Evolutionary conservation across 2,113 vertebrate genomes (phyloP).

Genomic region (Pao palembangensis): DNA sequence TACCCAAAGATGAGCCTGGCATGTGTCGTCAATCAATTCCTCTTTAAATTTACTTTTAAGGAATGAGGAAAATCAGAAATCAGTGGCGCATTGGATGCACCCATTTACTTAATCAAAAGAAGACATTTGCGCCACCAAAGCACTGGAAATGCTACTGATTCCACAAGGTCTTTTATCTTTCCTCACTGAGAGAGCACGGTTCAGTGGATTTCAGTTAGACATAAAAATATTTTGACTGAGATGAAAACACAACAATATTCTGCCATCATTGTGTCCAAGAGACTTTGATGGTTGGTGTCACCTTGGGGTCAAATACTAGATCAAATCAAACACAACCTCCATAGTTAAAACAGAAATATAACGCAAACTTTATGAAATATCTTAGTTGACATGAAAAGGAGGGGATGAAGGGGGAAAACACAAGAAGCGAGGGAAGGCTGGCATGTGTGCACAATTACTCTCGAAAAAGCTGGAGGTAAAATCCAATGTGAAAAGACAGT

Average conservation of each 20-base stretch:
- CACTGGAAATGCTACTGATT: not conserved
- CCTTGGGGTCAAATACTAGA: no score
- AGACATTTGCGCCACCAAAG: not conserved
- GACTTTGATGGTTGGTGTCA: not conserved
- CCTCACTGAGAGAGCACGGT: not conserved
- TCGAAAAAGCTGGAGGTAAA: not conserved
- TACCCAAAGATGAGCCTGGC: not conserved
- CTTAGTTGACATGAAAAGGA: not conserved
- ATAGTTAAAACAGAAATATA: not conserved
- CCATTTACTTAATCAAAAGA: not conserved
- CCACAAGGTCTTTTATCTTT: no score
- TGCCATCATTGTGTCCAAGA: not conserved
- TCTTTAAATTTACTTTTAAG: not conserved
- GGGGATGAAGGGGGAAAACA: not conserved
- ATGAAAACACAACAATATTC: not conserved
- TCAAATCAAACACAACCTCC: no score
- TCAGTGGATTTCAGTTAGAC: not conserved
- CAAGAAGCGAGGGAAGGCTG: not conserved
- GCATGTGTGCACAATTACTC: not conserved
- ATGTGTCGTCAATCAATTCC: not conserved
- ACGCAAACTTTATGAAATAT: not conserved
- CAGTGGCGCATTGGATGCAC: not conserved
- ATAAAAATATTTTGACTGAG: not conserved
- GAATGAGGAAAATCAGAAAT: not conserved
- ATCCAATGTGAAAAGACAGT: no score